These are phyloP conservation scores for Syncerus caffer DNA, from an alignment of 2,797 vertebrate genomes.

Conservation along the genomic window DNA sequence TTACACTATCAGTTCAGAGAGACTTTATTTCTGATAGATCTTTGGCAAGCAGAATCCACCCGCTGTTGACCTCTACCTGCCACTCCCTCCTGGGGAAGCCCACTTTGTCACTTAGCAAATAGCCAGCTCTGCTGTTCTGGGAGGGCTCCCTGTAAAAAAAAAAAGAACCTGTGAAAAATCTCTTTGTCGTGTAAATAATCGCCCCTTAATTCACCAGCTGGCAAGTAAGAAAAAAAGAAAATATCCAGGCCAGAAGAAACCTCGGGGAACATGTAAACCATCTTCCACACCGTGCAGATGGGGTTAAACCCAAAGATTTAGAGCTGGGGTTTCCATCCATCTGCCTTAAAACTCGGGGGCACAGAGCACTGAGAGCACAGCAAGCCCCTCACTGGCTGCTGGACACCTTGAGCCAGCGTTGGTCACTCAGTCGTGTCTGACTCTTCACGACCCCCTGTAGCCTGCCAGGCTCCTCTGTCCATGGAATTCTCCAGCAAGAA, in stretches of 20 bases:
- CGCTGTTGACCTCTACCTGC: not conserved
- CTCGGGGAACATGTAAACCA: not conserved
- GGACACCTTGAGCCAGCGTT: not conserved
- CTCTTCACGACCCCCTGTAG: not conserved
- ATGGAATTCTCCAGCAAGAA: not conserved
- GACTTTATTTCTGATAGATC: not conserved
- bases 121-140: not conserved
- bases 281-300: not conserved
- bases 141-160: not conserved
- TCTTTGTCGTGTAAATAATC: not conserved
- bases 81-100: not conserved
- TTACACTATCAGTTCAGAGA: not conserved
- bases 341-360: not conserved
- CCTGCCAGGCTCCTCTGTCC: not conserved
- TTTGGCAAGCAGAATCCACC: not conserved
- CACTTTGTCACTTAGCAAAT: not conserved
- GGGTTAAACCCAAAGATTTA: not conserved
- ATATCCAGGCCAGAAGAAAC: not conserved
- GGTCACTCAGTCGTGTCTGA: not conserved
- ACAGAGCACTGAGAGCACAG: not conserved
- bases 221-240: not conserved
- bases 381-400: not conserved
- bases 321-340: not conserved
- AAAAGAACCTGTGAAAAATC: not conserved
- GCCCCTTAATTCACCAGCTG: not conserved